Conservation (phyloP, 1,140 invertebrate species). For the Trialeurodes vaporariorum region DNA sequence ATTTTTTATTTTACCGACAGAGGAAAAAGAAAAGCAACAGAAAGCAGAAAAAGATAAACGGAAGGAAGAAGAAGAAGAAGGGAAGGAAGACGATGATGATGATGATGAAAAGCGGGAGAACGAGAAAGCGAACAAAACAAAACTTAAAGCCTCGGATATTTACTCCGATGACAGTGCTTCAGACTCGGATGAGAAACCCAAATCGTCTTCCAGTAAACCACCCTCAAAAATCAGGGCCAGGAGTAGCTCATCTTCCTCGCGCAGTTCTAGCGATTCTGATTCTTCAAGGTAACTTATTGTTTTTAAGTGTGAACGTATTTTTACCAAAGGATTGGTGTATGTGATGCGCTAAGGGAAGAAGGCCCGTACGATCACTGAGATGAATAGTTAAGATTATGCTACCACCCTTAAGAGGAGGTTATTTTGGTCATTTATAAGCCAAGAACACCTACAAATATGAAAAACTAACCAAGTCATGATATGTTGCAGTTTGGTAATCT, state of each 20-base stretch:
- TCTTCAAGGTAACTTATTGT: conserved; percentile 36
- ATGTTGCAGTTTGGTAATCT: too few species aligned
- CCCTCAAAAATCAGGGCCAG: conserved; percentile 13
- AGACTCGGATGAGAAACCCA: conserved; percentile 43
- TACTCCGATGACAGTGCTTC: conserved; percentile 71
- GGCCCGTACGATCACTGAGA: too few species aligned
- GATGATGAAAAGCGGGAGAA: conserved; percentile 29
- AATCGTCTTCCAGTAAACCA: background rate
- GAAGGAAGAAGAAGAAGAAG: conserved; percentile 38
- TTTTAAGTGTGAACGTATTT: too few species aligned
- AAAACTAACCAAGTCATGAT: too few species aligned
- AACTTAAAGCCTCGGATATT: conserved; percentile 78
- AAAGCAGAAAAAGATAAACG: conserved; percentile 42
- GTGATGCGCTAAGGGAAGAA: too few species aligned
- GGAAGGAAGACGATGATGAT: conserved; percentile 43
- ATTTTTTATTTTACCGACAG: conserved; percentile 23
- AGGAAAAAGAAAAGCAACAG: conserved; percentile 45
- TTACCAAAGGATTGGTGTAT: too few species aligned
- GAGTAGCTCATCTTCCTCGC: conserved; percentile 28
- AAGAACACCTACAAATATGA: too few species aligned
- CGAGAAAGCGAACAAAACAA: conserved; percentile 32
- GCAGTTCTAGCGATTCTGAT: conserved; percentile 38
- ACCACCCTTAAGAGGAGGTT: too few species aligned
- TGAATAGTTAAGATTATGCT: too few species aligned
- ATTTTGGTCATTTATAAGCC: too few species aligned